Evolutionary conservation across 1,140 invertebrate genomes (phyloP), one percentile per base, ranked within the genome.

Genomic region (Sesamia nonagrioides): DNA sequence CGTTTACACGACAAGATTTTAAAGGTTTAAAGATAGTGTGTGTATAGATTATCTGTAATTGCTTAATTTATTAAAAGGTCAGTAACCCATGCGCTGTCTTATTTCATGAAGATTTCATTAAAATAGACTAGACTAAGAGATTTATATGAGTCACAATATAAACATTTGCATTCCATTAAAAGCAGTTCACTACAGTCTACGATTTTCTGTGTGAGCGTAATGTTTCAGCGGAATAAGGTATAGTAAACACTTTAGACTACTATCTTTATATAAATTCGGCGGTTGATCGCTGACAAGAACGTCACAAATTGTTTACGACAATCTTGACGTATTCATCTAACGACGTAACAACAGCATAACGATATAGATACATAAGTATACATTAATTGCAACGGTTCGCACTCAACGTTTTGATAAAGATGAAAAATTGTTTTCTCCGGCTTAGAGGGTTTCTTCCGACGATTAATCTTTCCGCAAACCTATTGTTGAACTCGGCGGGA

Each of bases 381-480:
- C 48, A 66, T 77, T 77, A 68, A 77, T 77, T 61, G 68, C 79
- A 77, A 71, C 56, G 60, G 61, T 52, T 56, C 40, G 54, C 52
- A 48, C 52, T 35, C 80, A 88, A 86, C 85, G 81, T 91, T 92
- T 92, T 93, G 91, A 92, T 93, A 92, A 92, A 92, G 86, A 93
- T 93, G 91, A 93, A 92, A 93, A 93, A 92, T 92, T 92, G 84
- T 91, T 90, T 86, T 84, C 84, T 83, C 68, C 80, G 84, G 89
- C 88, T 90, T 92, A 89, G 85, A 86, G 86, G 89, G 88, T 81
- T 91, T 88, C 89, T 89, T 87, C 83, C 81, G 86, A 89, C 92
- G 89, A 94, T 94, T 92, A 94, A 94, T 94, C 92, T 94, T 93
- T 88, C 86, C 82, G 84, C 84, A 81, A 81, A 89, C 87, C 90